phyloP scores from a whole-genome alignment of 2,797 vertebrate species.

The Brachymystax lenok region DNA sequence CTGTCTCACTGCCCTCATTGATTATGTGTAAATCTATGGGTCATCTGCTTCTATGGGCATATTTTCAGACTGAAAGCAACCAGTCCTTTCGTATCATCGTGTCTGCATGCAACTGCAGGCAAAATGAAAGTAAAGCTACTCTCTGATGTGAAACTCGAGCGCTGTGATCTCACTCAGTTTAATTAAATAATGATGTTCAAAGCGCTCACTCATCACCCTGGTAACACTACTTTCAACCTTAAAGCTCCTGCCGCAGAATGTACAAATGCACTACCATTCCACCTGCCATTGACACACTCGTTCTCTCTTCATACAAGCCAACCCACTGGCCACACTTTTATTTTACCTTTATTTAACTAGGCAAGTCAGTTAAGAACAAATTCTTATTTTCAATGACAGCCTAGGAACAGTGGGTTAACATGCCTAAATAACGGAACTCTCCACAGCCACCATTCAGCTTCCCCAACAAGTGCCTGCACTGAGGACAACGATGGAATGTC shows the following conservation, averaged over 20 bases:
- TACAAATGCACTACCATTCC: conserved; percentile 27
- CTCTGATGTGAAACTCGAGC: conserved; percentile 52
- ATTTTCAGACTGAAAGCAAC: conserved; percentile 16
- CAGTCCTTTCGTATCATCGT: neutral
- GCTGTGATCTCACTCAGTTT: conserved; percentile 51
- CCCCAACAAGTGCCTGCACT: neutral
- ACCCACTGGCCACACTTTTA: no score
- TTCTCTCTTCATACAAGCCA: neutral
- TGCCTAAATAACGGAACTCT: neutral
- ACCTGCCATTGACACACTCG: conserved; percentile 15
- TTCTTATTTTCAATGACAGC: no score
- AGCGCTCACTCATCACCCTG: conserved; percentile 42
- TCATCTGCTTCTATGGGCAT: conserved; percentile 16
- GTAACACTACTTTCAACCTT: conserved; percentile 32
- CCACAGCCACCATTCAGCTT: neutral
- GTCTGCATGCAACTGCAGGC: conserved; percentile 7
- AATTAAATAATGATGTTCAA: conserved; percentile 61
- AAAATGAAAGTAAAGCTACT: conserved; percentile 57
- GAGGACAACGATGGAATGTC: conserved; percentile 16
- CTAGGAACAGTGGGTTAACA: neutral
- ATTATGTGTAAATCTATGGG: conserved; percentile 23
- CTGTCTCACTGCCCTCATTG: conserved; percentile 14
- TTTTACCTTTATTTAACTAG: no score
- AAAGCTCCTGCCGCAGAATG: conserved; percentile 16
- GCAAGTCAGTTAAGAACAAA: no score